Percentiles rank a stretch among this genome's conserved stretches.
Conservation (phyloP, 2,888 invertebrate genomes). For the Halictus ligatus region DNA sequence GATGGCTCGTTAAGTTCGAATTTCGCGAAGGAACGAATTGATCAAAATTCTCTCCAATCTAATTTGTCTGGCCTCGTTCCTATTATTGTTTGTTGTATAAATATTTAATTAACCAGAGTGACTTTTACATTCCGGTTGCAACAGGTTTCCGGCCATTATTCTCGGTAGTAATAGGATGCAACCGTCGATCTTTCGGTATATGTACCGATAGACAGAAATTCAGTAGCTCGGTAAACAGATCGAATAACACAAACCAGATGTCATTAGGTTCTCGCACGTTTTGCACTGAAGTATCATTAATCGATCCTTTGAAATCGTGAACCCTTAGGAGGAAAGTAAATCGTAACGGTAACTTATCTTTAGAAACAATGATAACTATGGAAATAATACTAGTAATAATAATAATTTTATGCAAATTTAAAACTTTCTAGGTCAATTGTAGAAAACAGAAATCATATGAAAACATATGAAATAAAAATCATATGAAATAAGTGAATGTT, state of each 20-base stretch:
- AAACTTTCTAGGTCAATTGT: too few relatives aligned
- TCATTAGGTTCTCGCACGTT: background rate
- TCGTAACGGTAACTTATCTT: background rate
- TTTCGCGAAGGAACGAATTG: constrained; percentile 11
- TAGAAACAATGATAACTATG: background rate
- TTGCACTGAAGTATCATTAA: background rate
- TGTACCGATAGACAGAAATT: background rate
- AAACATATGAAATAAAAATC: too few relatives aligned
- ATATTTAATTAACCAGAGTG: background rate
- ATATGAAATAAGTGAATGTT: too few relatives aligned
- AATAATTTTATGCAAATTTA: too few relatives aligned
- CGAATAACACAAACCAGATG: background rate
- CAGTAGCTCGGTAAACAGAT: background rate
- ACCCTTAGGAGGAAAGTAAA: background rate
- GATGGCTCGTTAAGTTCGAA: constrained; percentile 14
- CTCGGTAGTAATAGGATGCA: background rate
- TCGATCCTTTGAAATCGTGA: background rate
- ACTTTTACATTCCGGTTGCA: background rate
- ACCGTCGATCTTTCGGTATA: background rate
- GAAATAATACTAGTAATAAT: too few relatives aligned
- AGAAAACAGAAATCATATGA: too few relatives aligned
- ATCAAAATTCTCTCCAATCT: background rate
- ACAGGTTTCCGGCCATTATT: background rate
- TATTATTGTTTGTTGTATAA: background rate
- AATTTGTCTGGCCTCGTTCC: background rate